These are phyloP conservation scores for Isurus oxyrinchus DNA, from an alignment of 2,113 vertebrate genomes.

Conservation along the genomic window DNA sequence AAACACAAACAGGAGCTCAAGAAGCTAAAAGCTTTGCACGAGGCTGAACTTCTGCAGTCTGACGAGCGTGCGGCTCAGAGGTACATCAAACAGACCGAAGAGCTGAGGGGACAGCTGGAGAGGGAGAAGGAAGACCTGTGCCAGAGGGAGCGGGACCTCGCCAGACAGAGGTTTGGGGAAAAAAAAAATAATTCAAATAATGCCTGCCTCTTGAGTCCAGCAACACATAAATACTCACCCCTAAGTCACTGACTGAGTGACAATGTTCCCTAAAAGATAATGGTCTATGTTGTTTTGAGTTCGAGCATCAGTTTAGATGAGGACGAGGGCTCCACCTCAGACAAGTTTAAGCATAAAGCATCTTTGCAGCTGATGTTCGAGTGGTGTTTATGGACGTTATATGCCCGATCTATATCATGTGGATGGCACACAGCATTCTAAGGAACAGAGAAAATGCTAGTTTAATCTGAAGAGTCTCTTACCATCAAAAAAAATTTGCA, in stretches of 20 bases:
- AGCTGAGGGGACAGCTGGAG: constrained; percentile 72
- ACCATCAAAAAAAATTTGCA: not conserved
- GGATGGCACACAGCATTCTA: not conserved
- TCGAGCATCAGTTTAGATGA: not conserved
- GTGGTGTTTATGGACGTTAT: not conserved
- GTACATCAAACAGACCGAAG: constrained; percentile 66
- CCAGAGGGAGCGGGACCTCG: constrained; percentile 69
- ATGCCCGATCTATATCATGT: too few species aligned
- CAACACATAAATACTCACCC: not conserved
- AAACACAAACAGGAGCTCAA: constrained; percentile 84
- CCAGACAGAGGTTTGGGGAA: constrained; percentile 65
- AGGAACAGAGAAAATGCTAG: not conserved
- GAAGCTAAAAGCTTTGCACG: constrained; percentile 74
- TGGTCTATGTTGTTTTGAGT: not conserved
- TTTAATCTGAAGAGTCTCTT: not conserved
- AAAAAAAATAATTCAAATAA: not conserved
- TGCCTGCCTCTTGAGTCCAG: not conserved
- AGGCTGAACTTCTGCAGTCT: constrained; percentile 75
- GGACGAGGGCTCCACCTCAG: not conserved
- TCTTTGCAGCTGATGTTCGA: not conserved
- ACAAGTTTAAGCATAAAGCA: not conserved
- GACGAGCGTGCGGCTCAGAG: constrained; percentile 70
- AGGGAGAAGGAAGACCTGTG: constrained; percentile 71
- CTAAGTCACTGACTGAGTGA: not conserved
- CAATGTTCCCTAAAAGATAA: not conserved